These are phyloP conservation scores for Bombus difficillimus DNA, from an alignment of 1,140 invertebrate species.

Conservation along the genomic window DNA sequence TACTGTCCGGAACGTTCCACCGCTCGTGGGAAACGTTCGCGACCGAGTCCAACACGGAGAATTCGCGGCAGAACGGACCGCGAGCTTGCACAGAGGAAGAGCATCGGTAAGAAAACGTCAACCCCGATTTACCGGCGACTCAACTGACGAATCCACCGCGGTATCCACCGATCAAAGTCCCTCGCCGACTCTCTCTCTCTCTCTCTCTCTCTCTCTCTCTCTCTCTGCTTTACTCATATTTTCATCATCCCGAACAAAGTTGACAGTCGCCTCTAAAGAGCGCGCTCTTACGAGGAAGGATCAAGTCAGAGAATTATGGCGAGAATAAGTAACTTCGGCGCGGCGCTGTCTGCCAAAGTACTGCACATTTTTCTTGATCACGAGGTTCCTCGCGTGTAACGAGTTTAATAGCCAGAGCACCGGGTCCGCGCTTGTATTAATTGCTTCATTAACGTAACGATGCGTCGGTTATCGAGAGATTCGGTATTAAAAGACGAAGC, in stretches of 20 bases:
- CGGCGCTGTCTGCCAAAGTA: constrained; percentile 7
- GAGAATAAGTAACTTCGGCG: background rate
- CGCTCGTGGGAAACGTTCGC: constrained; percentile 48
- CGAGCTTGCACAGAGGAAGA: background rate
- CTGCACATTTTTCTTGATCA: constrained; percentile 39
- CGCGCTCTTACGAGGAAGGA: background rate
- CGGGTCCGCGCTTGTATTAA: constrained; percentile 39
- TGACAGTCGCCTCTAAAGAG: background rate
- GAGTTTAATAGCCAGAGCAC: constrained; percentile 29
- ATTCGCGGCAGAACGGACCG: constrained; percentile 3
- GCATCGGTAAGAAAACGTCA: constrained; percentile 49
- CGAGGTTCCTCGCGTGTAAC: constrained; percentile 38
- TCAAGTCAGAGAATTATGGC: background rate
- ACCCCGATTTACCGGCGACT: constrained; percentile 54
- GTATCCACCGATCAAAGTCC: constrained; percentile 51
- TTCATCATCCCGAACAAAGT: background rate
- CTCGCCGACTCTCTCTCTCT: constrained; percentile 10
- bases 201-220: background rate
- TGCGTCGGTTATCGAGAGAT: constrained; percentile 45
- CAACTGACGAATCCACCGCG: constrained; percentile 22
- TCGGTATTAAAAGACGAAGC: constrained; percentile 37
- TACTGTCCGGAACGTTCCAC: constrained; percentile 2
- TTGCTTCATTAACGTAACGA: constrained; percentile 56
- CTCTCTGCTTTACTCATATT: background rate
- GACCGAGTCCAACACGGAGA: constrained; percentile 11